Base-by-base conservation (phyloP, 2,797 vertebrate species). In the Synanceia verrucosa region DNA sequence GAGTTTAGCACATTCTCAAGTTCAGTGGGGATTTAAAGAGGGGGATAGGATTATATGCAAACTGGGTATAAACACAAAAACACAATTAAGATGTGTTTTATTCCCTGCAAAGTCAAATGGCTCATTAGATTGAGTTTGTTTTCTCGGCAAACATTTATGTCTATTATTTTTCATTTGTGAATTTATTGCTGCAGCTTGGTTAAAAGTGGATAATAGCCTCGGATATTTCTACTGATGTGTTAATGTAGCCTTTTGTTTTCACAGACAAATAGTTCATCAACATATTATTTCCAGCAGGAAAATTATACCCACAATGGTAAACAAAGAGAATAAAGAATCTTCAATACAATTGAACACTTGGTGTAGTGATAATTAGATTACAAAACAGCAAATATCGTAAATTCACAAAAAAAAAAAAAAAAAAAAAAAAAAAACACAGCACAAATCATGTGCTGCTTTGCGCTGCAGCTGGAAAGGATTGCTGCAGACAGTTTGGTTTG, bases 1-100 rank as follows among this genome's bases (percentile, higher is more conserved):
- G 82, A 85, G 78, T 91, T 86, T 84, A 90, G 76, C 70, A 9
- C 76, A 43, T 78, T 81, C 53, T 80, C 65, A 71, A 84, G 69
- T 86, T 88, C 69, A 69, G 66, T 28, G 43, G 70, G 78, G 79
- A 82, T 86, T 88, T 82, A 76, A 66, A 76, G 55, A 74, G 77
- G 67, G 71, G 58, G 55, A 78, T 16, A 24, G 78, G 81, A 86
- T 87, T 85, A 81, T 21, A 78, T 55, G 65, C 63, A 74, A 78
- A 85, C 58, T n/a, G 55, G 64, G 69, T 62, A 77, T 65, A 88
- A 85, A 85, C 70, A 82, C 52, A 50, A 69, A 73, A 88, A 84
- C 55, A 69, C 47, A 55, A 83, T 80, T 76, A 83, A 76, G 83
- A 66, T 23, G 62, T 48, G 61, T 74, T 77, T 55, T 62, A 69